Evolutionary conservation across 2,113 vertebrate species (phyloP), one percentile per base, ranked within the genome.

Genomic region (Etheostoma cragini): DNA sequence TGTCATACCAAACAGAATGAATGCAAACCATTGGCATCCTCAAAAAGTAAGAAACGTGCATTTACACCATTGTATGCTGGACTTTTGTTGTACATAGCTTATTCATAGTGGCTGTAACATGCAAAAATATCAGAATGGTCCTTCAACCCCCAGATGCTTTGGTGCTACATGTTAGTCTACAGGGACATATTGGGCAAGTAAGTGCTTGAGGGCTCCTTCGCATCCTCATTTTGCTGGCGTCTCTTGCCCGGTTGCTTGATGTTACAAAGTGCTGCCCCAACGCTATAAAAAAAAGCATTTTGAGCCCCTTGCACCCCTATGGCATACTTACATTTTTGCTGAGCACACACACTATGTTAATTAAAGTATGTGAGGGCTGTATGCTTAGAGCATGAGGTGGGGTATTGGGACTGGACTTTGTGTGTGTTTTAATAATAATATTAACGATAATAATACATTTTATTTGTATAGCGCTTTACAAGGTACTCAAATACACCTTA

Each of bases 341-440:
- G 80, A 87, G 70, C 53, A 63, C 54, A 72, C 72, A 63, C 45
- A 24, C 49, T 45, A n/a, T 78, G 52, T 76, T 78, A 78, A 87
- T 38, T 80, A 78, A 76, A 80, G 80, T 61, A 10, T 75, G 60
- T 80, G 56, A 73, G 22, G 54, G 52, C 76, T 87, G 62, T 50
- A 60, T 79, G 61, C 63, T 72, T 15, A 21, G 21, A 56, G 33
- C 46, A 30, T 47, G 14, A 47, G 15, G 46, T 42, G 16, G 47
- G 56, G 24, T 12, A 75, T 5, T 53, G 21, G 13, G 61, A 54
- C 45, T 26, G 53, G 35, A 69, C 33, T 21, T 46, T 71, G 42
- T 70, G 53, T 66, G 38, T 85, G 26, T 42, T 2, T 42, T 42
- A 42, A 42, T 42, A 42, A 42, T 42, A 11, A 42, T 11, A 42